Base-by-base conservation (phyloP, 2,797 vertebrate genomes). In the Enteromius fasciolatus region DNA sequence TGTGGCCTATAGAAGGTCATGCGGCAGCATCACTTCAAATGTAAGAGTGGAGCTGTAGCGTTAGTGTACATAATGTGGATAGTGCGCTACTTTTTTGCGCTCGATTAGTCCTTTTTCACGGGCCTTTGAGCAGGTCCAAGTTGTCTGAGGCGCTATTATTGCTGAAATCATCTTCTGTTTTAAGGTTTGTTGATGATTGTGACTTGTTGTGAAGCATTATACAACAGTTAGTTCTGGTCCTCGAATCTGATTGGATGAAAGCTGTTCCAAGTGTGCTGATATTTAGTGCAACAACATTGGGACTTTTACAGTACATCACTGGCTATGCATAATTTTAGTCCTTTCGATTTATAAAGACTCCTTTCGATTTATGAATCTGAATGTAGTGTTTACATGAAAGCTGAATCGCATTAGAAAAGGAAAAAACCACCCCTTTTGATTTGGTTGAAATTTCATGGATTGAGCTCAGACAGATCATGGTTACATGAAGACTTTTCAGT, bases 1-100 rank as follows among this genome's bases (percentile, higher is more conserved):
- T 77, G 54, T 69, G 85, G 87, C 87, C 87, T 87, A 25, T 69
- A 75, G 78, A 86, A 84, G 87, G 87, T 88, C 85, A 86, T 57
- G 28, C 52, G 39, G 41, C 68, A 78, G 76, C 75, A 75, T 52
- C 41, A 85, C 66, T 77, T 77, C 46, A 82, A 36, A 52, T 3
- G 14, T 23, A 3, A 50, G 23, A 64, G 3, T 23, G 18, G 4
- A 10, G 36, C 28, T 63, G 18, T 77, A 54, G 9, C 3, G 20
- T 61, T 17, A 52, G 33, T 59, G 52, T 36, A 54, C 17, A 36
- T 25, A n/a, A 67, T 69, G 25, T 80, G 84, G 81, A 69, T 74
- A 84, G 78, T 77, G 78, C 41, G 70, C 67, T 66, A 50, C 54
- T 33, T 68, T 28, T 76, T 72, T 23, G 39, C 20, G 54, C 78